Percentiles rank a stretch among this genome's conserved stretches.
phyloP scores from a whole-genome alignment of 2,113 vertebrate genomes.

The Craseonycteris thonglongyai region DNA sequence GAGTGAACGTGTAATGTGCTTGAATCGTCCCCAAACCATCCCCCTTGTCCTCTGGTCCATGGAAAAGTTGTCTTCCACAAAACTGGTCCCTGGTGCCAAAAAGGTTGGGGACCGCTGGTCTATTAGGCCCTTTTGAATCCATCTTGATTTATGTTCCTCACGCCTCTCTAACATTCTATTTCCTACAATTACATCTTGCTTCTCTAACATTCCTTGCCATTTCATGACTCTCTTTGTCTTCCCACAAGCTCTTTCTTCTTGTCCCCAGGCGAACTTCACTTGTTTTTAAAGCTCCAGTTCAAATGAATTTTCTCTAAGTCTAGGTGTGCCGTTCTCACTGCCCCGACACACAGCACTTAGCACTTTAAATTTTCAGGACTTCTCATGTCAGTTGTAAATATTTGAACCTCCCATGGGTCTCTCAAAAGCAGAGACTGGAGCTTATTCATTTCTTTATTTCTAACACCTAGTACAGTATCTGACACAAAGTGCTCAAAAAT shows the following conservation, averaged over 20 bases:
- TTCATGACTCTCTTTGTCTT: neutral
- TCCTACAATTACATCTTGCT: neutral
- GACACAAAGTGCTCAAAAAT: neutral
- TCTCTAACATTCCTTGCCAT: neutral
- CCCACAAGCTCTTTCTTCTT: neutral
- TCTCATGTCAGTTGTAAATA: slow-evolving; percentile 21
- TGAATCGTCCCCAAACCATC: no score
- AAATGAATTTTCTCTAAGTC: neutral
- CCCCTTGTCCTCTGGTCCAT: no score
- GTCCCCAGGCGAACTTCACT: neutral
- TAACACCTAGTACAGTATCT: neutral
- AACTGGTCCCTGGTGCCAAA: no score
- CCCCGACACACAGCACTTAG: neutral
- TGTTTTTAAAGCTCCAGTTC: neutral
- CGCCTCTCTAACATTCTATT: neutral
- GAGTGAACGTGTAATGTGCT: fast-evolving
- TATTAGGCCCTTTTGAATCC: neutral
- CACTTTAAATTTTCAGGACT: neutral
- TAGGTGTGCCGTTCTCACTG: neutral
- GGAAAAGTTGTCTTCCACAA: no score
- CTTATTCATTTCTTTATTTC: slow-evolving; percentile 8
- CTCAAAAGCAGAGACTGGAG: neutral
- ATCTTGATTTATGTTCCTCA: neutral
- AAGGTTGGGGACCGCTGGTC: no score
- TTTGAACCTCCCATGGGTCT: neutral